Evolutionary conservation across 30 jellyfish, hydroid and myxozoan species (phyloP).

Genomic region (Hydractinia echinata): DNA sequence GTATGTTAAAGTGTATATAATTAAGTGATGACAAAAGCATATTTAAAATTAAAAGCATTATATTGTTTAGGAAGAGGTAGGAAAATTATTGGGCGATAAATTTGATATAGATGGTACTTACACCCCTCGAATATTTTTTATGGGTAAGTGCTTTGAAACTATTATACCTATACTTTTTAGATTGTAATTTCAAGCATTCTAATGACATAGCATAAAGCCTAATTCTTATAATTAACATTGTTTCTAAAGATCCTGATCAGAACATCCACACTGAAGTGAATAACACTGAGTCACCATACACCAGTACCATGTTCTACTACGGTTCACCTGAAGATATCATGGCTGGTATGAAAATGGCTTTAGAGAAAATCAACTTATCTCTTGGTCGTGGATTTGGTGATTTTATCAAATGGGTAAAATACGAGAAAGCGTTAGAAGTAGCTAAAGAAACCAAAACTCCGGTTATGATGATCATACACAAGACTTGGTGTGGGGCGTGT

Average conservation of each 20-base stretch:
- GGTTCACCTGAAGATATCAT: conserved; percentile 59
- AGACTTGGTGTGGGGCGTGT: conserved; percentile 98
- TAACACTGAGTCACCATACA: conserved; percentile 69
- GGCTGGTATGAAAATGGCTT: conserved; percentile 70
- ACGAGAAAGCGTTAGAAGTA: conserved; percentile 72
- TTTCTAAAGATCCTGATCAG: conserved; percentile 65
- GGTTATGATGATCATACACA: conserved; percentile 76
- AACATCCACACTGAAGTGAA: conserved; percentile 62
- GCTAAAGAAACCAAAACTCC: conserved; percentile 82
- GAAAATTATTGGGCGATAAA: conserved; percentile 39
- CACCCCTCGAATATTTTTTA: conserved; percentile 81
- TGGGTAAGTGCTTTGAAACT: conserved; percentile 35
- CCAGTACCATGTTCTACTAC: conserved; percentile 58
- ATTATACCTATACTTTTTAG: too few species aligned
- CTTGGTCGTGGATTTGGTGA: conserved; percentile 91
- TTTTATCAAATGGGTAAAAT: conserved; percentile 74
- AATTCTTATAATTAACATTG: neutral
- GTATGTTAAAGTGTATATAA: too few species aligned
- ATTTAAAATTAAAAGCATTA: neutral
- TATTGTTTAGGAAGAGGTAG: conserved; percentile 67
- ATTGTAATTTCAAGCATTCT: too few species aligned
- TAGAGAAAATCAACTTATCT: conserved; percentile 55
- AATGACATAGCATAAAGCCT: too few species aligned
- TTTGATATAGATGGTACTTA: conserved; percentile 88
- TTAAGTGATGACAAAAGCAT: neutral